Conservation (phyloP, 2,113 vertebrate species). For the Pollachius pollachius region DNA sequence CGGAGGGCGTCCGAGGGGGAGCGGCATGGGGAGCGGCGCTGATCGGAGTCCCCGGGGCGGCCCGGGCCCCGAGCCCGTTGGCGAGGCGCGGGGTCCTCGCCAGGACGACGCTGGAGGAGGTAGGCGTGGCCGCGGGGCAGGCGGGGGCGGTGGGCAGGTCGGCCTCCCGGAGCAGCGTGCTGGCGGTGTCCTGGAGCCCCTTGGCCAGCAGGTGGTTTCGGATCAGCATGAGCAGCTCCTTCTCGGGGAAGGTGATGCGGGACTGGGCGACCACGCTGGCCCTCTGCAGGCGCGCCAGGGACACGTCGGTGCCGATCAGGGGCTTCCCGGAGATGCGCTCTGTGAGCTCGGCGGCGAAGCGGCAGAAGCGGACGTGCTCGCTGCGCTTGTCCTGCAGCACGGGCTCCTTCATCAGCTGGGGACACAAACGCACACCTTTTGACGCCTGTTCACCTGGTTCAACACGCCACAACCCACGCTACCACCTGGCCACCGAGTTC, state of each 20-base stretch:
- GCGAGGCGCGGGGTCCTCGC: conserved; percentile 82
- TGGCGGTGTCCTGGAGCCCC: conserved; percentile 86
- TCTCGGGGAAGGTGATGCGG: conserved; percentile 89
- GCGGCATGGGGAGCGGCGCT: conserved; percentile 57
- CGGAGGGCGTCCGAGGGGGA: conserved; percentile 52
- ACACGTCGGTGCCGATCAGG: conserved; percentile 88
- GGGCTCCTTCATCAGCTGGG: conserved; percentile 90
- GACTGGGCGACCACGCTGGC: conserved; percentile 94
- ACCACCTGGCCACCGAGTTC: no score
- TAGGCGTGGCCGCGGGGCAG: conserved; percentile 63
- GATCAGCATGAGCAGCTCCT: conserved; percentile 89
- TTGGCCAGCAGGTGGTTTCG: conserved; percentile 93
- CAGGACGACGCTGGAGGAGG: conserved; percentile 62
- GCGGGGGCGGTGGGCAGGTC: conserved; percentile 80
- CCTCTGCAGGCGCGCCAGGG: conserved; percentile 88
- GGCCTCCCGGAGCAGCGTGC: conserved; percentile 83
- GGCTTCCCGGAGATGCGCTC: conserved; percentile 93
- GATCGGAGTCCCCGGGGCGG: conserved; percentile 26
- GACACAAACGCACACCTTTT: not conserved
- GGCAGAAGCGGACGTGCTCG: conserved; percentile 95
- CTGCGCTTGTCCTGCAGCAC: conserved; percentile 97
- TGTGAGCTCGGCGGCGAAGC: conserved; percentile 88
- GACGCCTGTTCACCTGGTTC: no score
- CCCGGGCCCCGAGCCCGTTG: conserved; percentile 72
- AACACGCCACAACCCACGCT: no score